Evolutionary conservation across 1,140 invertebrate genomes (phyloP), one percentile per base, ranked within the genome.

Genomic region (Ditylenchus dipsaci): DNA sequence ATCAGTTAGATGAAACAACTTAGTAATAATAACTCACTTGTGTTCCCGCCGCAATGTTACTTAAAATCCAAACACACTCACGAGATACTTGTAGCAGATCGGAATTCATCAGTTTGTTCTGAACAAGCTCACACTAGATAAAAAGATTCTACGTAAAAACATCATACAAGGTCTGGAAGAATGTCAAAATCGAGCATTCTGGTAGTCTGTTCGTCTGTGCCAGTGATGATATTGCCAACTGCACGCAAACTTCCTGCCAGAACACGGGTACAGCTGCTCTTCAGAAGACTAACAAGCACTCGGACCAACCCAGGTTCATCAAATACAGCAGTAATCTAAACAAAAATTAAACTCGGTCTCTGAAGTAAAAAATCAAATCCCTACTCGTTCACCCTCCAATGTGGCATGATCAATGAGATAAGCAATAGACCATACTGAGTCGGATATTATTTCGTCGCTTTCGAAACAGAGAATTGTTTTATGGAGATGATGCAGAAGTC

Each of bases 41-140:
- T 3, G 68, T 67, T 7, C 68, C 68, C 27, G 68, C 68, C 5
- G 68, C 68, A n/a, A 70, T 59, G 21, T 70, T 70, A 26, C 68
- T 69, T 15, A 70, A 53, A 19, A 70, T 61, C 68, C 68, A 70
- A 23, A 70, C 49, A 23, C 49, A 58, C 42, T 70, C 68, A 8
- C 68, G 47, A 19, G 57, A 59, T 15, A 69, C 56, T 59, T 70
- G 68, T 17, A 45, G 56, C 8, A 43, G 33, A 30, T 67, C 49
- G 30, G 68, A 70, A 29, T 70, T 45, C 19, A 70, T 53, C 9
- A 70, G 68, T 29, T 60, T 26, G 15, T 33, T 57, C 68, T 70
- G 9, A 42, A 70, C n/a, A 26, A 11, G 71, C 3, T 21, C 15
- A 3, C 49, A 15, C 3, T 5, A 21, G 8, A 53, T 17, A 3